These are phyloP conservation scores for Phalacrocorax pelagicus DNA, from an alignment of 2,113 vertebrate genomes.

Conservation along the genomic window DNA sequence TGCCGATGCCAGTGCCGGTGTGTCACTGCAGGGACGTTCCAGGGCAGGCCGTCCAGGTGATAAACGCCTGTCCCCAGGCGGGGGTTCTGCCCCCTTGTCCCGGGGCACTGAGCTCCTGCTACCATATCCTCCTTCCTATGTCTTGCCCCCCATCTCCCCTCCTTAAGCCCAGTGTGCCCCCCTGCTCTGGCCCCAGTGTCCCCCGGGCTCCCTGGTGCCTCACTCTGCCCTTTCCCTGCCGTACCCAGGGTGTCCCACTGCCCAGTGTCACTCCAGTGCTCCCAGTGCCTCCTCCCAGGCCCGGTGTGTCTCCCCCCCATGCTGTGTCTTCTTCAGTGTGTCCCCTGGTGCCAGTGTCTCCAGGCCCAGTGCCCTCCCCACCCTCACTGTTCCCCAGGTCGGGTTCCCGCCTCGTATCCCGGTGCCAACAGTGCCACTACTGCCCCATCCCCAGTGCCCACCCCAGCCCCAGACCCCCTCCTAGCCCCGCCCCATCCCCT, in stretches of 20 bases:
- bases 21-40: not conserved
- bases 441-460: too few species aligned
- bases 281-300: not conserved
- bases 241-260: not conserved
- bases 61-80: not conserved
- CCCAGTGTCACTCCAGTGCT: not conserved
- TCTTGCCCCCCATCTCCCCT: not conserved
- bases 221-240: not conserved
- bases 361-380: too few species aligned
- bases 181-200: not conserved
- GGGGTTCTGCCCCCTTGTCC: not conserved
- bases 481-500: too few species aligned
- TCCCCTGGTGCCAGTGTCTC: too few species aligned
- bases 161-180: too few species aligned
- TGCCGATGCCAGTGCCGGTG: not conserved
- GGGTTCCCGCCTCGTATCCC: too few species aligned
- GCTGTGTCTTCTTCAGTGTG: not conserved
- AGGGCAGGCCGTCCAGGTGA: not conserved
- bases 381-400: not conserved
- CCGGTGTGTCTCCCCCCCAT: too few species aligned
- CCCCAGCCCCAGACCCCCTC: too few species aligned
- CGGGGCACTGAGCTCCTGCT: not conserved
- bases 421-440: too few species aligned
- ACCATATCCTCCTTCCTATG: not conserved
- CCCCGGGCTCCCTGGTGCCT: too few species aligned